Evolutionary conservation across 2,797 vertebrate species (phyloP).

Genomic region (Lerista edwardsae): DNA sequence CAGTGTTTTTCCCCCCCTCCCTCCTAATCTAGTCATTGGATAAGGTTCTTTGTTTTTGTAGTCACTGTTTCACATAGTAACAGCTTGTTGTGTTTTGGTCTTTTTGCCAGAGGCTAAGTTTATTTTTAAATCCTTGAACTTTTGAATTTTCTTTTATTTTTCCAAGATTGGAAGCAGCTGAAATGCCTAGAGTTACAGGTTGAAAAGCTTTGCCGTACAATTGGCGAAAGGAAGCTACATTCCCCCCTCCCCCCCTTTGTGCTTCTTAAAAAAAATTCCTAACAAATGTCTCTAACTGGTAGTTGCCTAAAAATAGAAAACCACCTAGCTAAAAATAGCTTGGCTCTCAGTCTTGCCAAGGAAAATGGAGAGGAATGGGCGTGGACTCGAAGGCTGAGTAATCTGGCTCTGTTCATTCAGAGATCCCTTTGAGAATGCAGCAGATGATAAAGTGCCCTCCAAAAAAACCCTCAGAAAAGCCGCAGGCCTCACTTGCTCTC

Average conservation of each 20-base stretch:
- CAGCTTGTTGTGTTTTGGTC: slow-evolving; percentile 86
- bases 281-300: slow-evolving; percentile 93
- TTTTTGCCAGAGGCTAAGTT: slow-evolving; percentile 81
- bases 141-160: slow-evolving; percentile 81
- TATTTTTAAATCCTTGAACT: slow-evolving; percentile 82
- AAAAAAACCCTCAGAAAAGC: slow-evolving; percentile 68
- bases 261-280: slow-evolving; percentile 76
- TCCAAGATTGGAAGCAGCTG: slow-evolving; percentile 87
- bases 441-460: slow-evolving; percentile 85
- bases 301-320: slow-evolving; percentile 96
- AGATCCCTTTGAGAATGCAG: slow-evolving; percentile 82
- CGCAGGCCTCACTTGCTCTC: slow-evolving; percentile 82
- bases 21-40: slow-evolving; percentile 74
- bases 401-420: slow-evolving; percentile 88
- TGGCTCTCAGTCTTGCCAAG: slow-evolving; percentile 87
- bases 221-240: slow-evolving; percentile 77
- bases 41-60: slow-evolving; percentile 82
- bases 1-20: not conserved
- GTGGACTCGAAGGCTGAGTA: slow-evolving; percentile 86
- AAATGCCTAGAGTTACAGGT: slow-evolving; percentile 85
- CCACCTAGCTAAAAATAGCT: slow-evolving; percentile 93
- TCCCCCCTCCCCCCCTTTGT: slow-evolving; percentile 68
- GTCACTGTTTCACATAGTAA: slow-evolving; percentile 80
- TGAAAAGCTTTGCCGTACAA: slow-evolving; percentile 80
- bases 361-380: slow-evolving; percentile 95